Evolutionary conservation across 2,113 vertebrate species (phyloP).

Genomic region (Hyperopisus bebe): DNA sequence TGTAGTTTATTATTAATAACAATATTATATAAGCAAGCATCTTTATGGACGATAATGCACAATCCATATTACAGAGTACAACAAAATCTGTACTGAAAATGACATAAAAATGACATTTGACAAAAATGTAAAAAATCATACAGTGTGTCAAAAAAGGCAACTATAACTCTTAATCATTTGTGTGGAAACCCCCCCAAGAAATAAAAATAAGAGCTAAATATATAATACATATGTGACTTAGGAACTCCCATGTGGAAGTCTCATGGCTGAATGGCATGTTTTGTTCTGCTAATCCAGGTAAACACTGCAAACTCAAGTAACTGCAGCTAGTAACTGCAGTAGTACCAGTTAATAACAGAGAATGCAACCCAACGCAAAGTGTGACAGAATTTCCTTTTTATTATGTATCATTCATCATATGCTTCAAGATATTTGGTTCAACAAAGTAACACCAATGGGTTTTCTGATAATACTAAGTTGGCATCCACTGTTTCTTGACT

Average conservation of each 20-base stretch:
- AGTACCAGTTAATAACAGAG: not conserved
- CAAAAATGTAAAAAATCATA: constrained; percentile 2
- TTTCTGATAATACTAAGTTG: not conserved
- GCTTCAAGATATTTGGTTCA: not conserved
- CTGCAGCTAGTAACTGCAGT: not conserved
- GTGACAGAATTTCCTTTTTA: not conserved
- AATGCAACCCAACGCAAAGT: not conserved
- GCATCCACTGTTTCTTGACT: not conserved
- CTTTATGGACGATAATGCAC: not conserved
- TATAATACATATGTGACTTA: not conserved
- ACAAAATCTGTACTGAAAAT: not conserved
- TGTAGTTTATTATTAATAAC: constrained; percentile 11
- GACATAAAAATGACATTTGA: not conserved
- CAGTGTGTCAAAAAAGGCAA: not conserved
- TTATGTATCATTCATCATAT: not conserved
- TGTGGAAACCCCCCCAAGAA: not conserved
- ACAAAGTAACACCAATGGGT: not conserved
- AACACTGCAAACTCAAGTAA: not conserved
- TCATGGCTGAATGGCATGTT: not conserved
- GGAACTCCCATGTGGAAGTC: not conserved
- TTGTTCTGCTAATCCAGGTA: not conserved
- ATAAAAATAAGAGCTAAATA: not conserved
- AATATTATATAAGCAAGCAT: constrained; percentile 5
- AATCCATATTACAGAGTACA: not conserved
- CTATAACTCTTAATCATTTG: not conserved